These are phyloP conservation scores for Lepidurus couesii DNA, from an alignment of 1,140 invertebrate genomes.

Conservation along the genomic window DNA sequence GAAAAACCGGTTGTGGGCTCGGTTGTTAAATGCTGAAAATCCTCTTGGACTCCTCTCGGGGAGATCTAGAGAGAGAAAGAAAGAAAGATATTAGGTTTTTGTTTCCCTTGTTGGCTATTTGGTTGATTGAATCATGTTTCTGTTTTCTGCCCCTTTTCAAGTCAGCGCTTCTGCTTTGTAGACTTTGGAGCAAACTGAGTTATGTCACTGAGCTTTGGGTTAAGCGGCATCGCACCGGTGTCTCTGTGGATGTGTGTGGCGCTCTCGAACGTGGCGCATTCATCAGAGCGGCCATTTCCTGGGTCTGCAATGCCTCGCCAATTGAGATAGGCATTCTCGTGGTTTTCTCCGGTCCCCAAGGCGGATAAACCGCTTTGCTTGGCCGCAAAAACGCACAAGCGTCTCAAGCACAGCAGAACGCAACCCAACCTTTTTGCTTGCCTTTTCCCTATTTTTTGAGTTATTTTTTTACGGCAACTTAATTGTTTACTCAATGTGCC, in stretches of 20 bases:
- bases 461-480: no score
- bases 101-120: background rate
- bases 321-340: background rate
- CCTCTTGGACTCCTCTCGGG: background rate
- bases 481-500: no score
- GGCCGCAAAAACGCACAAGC: background rate
- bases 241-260: no score
- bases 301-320: background rate
- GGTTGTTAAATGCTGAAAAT: background rate
- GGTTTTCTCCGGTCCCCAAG: background rate
- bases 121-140: background rate
- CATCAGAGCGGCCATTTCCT: background rate
- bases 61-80: background rate
- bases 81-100: background rate
- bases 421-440: no score
- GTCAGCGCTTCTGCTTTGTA: background rate
- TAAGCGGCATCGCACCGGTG: no score
- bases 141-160: background rate
- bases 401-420: background rate
- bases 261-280: background rate
- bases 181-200: no score
- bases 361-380: background rate
- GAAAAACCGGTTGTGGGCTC: background rate
- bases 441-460: no score
- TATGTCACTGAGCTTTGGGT: no score